Evolutionary conservation across 2,113 vertebrate species (phyloP).

Genomic region (Sebastes schlegelii): DNA sequence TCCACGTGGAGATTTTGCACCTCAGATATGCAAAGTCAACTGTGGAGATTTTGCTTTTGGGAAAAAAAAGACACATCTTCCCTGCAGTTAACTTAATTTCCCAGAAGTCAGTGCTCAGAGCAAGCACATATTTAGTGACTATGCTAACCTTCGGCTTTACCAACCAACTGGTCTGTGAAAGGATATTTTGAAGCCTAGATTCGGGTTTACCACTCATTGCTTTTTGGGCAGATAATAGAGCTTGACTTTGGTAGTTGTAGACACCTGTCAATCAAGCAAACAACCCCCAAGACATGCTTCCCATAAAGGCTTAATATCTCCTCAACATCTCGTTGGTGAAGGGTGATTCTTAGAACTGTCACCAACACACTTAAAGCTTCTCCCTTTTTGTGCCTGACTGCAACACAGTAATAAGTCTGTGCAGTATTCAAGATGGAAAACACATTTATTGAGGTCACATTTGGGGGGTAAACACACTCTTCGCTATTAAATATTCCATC

Average conservation of each 20-base stretch:
- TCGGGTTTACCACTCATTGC: not conserved
- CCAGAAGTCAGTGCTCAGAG: conserved; percentile 10
- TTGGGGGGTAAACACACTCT: conserved; percentile 3
- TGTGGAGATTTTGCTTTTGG: not conserved
- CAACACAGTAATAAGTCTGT: not conserved
- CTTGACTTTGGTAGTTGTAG: not conserved
- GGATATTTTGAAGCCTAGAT: not conserved
- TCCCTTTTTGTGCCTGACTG: not conserved
- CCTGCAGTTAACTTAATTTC: not conserved
- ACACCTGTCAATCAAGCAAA: not conserved
- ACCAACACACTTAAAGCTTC: not conserved
- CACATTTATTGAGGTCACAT: conserved; percentile 23
- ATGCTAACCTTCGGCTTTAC: not conserved
- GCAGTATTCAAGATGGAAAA: conserved; percentile 31
- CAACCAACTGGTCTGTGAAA: not conserved
- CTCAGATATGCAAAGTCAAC: conserved; percentile 9
- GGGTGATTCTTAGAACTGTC: not conserved
- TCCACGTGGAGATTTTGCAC: conserved; percentile 65
- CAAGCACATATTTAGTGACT: not conserved
- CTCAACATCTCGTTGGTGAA: not conserved
- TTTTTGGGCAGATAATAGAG: not conserved
- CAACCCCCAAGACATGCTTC: not conserved
- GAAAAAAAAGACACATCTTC: not conserved
- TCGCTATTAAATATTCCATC: conserved; percentile 36
- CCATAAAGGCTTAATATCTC: not conserved